Base-by-base conservation (phyloP, 2,888 invertebrate genomes). In the Suillia variegata region DNA sequence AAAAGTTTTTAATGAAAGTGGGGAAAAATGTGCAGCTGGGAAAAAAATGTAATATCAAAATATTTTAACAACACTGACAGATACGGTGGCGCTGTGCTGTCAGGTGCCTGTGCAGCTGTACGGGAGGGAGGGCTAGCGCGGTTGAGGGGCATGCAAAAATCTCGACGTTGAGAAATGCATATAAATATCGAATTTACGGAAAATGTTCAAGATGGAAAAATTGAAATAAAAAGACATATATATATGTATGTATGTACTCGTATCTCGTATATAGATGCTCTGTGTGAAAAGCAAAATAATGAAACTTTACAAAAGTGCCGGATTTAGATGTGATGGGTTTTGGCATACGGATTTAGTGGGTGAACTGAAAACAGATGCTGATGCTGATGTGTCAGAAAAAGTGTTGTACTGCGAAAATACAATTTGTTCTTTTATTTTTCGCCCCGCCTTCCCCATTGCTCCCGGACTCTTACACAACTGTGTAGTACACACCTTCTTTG, bases 41-140 rank as follows among this genome's bases (percentile, higher is more conserved):
- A n/a, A n/a, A n/a, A 62, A 62, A 69, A 70, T 70, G 63, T 70
- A 70, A 70, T 74, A 71, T 65, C 50, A 54, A 64, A 72, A 70
- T 71, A 69, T 68, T 67, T 62, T 56, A 63, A 58, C 63, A 66
- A 49, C 59, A 18, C 48, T 56, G 64, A 56, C 60, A 50, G 33
- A 38, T 45, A 54, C 33, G 48, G 20, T 54, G 45, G 38, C 24
- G 52, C 15, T 48, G 45, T 45, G 45, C 47, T 55, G 49, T 24
- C 54, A 59, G 61, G 50, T 57, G 31, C 12, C n/a, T 31, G 31
- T 31, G 31, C 31, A 8, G 31, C 31, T 12, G 31, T 12, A 6
- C 6, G 31, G 12, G n/a, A 8, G 12, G n/a, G 4, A 13, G 38
- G 31, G n/a, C 12, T 4, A 38, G n/a, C n/a, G n/a, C n/a, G n/a